Base-by-base conservation (phyloP, 2,113 vertebrate genomes). In the Aphyosemion australe region DNA sequence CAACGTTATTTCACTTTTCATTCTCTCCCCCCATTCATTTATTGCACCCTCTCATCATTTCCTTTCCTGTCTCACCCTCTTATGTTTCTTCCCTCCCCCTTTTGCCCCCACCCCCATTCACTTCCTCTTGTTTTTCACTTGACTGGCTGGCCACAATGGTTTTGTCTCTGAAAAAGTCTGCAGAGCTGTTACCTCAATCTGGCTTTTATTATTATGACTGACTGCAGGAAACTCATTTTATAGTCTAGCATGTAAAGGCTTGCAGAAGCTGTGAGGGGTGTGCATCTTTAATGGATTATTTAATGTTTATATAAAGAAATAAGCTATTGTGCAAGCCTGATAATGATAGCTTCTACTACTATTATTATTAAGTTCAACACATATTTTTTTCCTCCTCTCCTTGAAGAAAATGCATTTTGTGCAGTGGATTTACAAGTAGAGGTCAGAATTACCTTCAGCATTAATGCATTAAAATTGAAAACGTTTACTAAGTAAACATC, bases 41-140 rank as follows among this genome's bases (percentile, higher is more conserved):
- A 41, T 21, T 39, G 4, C 34, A 14, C 1, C 31, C 26, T 19
- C 16, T 54, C 19, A 16, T 68, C 32, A 2, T 15, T 2, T 42
- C 3, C 6, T 60, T 16, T 45, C 18, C 18, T 52, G 19, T n/a
- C 12, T 11, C 14, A 21, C 32, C 15, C 45, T 32, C 13, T 2
- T 0, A 9, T 6, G 43, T 42, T 37, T 26, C 6, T 42, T 1
- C 20, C 39, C 46, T 19, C 26, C 47, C 19, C 4, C 19, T 26
- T 20, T n/a, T n/a, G 39, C 39, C 34, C 49, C 26, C 43, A 41
- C 45, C 42, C 11, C 52, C 58, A 65, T 62, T 61, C 64, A 41
- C 72, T 72, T 80, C 63, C 75, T 75, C 31, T 49, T 39, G 6
- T 47, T 52, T 76, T 61, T 79, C 55, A 62, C 58, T 61, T 48